These are phyloP conservation scores for Salpingus planirostris DNA, from an alignment of 2,888 invertebrate genomes.

Conservation along the genomic window DNA sequence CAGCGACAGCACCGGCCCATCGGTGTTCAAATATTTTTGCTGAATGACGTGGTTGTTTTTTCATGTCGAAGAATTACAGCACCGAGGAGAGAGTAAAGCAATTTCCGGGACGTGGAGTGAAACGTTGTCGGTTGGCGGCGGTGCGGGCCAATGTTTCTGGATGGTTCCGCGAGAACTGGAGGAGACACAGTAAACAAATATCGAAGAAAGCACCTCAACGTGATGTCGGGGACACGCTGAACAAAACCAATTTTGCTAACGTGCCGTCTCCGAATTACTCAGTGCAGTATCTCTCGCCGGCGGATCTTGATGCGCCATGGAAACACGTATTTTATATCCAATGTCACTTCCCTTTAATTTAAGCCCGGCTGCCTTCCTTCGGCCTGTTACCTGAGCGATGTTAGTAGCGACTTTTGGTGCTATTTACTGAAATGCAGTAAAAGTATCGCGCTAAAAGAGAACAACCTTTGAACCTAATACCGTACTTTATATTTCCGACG, in stretches of 20 bases:
- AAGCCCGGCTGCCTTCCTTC: conserved; percentile 8
- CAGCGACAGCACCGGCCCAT: too few relatives aligned
- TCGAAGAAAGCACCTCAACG: conserved; percentile 5
- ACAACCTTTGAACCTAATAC: conserved; percentile 3
- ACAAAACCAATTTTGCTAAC: conserved; percentile 11
- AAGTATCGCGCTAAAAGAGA: conserved; percentile 10
- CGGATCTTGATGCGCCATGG: conserved; percentile 9
- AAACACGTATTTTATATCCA: conserved; percentile 12
- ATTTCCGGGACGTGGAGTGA: too few relatives aligned
- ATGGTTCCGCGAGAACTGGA: too few relatives aligned
- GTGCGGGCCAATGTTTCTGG: too few relatives aligned
- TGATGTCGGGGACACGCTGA: conserved; percentile 6
- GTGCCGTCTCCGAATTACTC: conserved; percentile 11
- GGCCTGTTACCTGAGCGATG: conserved; percentile 8
- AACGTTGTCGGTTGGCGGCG: too few relatives aligned
- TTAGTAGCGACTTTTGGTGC: conserved; percentile 7
- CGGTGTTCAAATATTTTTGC: too few relatives aligned
- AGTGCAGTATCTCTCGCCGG: conserved; percentile 7
- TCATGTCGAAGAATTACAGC: too few relatives aligned
- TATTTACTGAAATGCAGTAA: conserved; percentile 12
- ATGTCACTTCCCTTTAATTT: conserved; percentile 12
- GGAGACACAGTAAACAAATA: conserved; percentile 9
- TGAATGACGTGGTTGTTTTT: too few relatives aligned
- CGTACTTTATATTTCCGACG: conserved; percentile 5
- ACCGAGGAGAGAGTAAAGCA: too few relatives aligned